Conservation (phyloP, 2,113 vertebrate genomes). For the Amazona guildingii region DNA sequence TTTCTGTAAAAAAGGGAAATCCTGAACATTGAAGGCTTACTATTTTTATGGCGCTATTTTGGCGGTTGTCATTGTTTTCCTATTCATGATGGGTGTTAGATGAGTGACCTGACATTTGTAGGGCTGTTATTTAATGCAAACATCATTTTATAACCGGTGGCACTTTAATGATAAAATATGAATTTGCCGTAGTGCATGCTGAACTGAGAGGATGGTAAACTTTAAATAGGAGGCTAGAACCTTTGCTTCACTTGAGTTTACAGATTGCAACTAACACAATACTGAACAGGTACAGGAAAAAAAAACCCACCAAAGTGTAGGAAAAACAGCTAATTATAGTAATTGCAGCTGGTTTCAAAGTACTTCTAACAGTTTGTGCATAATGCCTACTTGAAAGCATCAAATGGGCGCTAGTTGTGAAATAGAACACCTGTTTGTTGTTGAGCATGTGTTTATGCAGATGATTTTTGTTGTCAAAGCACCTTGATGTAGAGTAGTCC, state of each 20-base stretch:
- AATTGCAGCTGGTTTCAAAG: constrained; percentile 88
- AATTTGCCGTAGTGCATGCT: not conserved
- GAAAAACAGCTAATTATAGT: constrained; percentile 85
- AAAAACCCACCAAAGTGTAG: constrained; percentile 65
- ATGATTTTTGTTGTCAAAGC: constrained; percentile 90
- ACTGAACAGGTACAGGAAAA: constrained; percentile 69
- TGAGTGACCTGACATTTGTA: not conserved
- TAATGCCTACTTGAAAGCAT: constrained; percentile 80
- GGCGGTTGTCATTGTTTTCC: not conserved
- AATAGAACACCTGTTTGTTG: constrained; percentile 92
- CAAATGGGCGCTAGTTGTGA: constrained; percentile 85
- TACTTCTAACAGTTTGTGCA: constrained; percentile 84
- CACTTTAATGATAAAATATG: not conserved
- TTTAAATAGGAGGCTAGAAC: not conserved
- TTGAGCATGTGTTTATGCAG: constrained; percentile 87
- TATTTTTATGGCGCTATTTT: constrained; percentile 18
- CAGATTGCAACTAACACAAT: constrained; percentile 29
- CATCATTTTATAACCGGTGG: not conserved
- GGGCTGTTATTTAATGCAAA: not conserved
- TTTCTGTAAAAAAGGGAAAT: constrained; percentile 10
- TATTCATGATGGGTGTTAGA: not conserved
- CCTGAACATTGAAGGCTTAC: not conserved
- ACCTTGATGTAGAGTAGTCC: constrained; percentile 84
- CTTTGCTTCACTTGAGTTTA: constrained; percentile 8
- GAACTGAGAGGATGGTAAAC: not conserved